phyloP scores from a whole-genome alignment of 1,140 invertebrate genomes.

The Bombyx mandarina region DNA sequence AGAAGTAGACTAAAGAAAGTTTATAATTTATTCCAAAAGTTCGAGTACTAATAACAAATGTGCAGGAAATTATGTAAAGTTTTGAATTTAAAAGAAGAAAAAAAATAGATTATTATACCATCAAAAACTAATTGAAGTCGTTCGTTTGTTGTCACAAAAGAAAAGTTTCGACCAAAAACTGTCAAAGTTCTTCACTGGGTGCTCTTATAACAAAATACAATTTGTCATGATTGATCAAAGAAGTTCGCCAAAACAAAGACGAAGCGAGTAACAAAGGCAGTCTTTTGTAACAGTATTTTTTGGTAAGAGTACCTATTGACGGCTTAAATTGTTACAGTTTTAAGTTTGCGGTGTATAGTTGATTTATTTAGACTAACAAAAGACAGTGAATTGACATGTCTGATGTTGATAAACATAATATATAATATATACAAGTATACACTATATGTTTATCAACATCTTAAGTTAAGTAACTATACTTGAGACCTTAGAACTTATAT shows the following conservation, averaged over 20 bases:
- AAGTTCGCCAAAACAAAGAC: constrained; percentile 49
- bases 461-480: too few relatives aligned
- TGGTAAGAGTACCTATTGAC: constrained; percentile 10
- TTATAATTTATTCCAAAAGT: too few relatives aligned
- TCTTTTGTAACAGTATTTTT: constrained; percentile 18
- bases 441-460: too few relatives aligned
- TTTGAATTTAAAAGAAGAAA: too few relatives aligned
- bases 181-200: constrained; percentile 39
- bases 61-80: not conserved
- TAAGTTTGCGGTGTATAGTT: too few relatives aligned
- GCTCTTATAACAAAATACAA: constrained; percentile 54
- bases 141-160: constrained; percentile 34
- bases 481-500: too few relatives aligned
- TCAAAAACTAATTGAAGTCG: constrained; percentile 43
- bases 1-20: too few relatives aligned
- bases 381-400: too few relatives aligned
- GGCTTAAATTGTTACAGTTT: not conserved
- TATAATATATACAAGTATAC: too few relatives aligned
- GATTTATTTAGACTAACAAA: too few relatives aligned
- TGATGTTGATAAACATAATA: too few relatives aligned
- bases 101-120: constrained; percentile 35
- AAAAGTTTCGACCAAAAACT: constrained; percentile 45
- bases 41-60: not conserved
- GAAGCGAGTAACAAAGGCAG: constrained; percentile 23
- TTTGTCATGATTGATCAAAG: constrained; percentile 62